Evolutionary conservation across 2,888 invertebrate species (phyloP), one percentile per base, ranked within the genome.

Genomic region (Heliconius cydno): DNA sequence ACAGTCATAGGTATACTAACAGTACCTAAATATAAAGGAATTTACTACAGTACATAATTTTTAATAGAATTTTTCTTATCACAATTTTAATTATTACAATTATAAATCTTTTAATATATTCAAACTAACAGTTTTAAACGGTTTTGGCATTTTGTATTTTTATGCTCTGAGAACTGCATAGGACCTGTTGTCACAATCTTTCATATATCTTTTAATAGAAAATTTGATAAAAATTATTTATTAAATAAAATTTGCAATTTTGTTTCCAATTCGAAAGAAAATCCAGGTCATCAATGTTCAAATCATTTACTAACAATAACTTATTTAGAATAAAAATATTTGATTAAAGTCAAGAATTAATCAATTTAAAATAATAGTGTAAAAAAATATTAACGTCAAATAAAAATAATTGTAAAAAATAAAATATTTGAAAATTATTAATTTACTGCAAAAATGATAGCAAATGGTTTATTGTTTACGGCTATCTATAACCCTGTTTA

Each of bases 401-500:
- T 3, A 41, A 46, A 46, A 46, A 15, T 15, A 46, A 34, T 46
- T 46, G 46, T 46, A 46, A 15, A 6, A 15, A 46, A 46, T 5
- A 2, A 46, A 46, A 46, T 6, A 46, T 46, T 0, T 46, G 12
- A 22, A 71, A 46, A 60, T 15, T 70, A 46, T 75, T 22, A 38
- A 28, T 63, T 65, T 5, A 41, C 22, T 41, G 28, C 28, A 75
- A 25, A 75, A 80, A 79, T 28, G 68, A 38, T 60, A 46, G 66
- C 81, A 79, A 79, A 71, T 79, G 82, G 71, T 46, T 57, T 83
- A 84, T 86, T 86, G 82, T 85, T 88, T 87, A 85, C 81, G 86
- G 87, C 89, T 92, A 91, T 87, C 90, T 92, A 91, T 85, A 89
- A 92, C 92, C 92, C 92, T 92, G 92, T 92, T 88, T 90, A 83